These are phyloP conservation scores for Hoplias malabaricus DNA, from an alignment of 2,113 vertebrate species.

Conservation along the genomic window DNA sequence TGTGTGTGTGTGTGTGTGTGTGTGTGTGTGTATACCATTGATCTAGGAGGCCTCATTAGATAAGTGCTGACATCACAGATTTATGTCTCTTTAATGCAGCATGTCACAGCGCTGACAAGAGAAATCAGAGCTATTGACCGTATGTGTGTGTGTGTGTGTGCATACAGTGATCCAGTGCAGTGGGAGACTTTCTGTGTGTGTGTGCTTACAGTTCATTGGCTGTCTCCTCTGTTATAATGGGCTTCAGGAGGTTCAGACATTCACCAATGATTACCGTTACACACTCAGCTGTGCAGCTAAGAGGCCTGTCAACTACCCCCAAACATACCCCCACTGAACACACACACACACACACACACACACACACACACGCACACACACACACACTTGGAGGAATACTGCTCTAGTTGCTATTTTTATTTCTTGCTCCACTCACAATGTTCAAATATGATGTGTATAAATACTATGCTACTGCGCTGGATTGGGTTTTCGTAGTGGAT, in stretches of 20 bases:
- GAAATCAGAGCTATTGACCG: conserved; percentile 69
- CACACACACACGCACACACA: not conserved
- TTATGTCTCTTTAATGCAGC: conserved; percentile 99
- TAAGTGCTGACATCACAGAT: conserved; percentile 84
- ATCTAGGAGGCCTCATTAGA: conserved; percentile 70
- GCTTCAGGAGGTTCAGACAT: conserved; percentile 17
- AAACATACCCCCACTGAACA: conserved; percentile 29
- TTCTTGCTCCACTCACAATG: no score
- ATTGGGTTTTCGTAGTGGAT: no score
- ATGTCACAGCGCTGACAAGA: conserved; percentile 80
- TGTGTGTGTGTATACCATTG: conserved; percentile 81
- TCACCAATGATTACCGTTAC: conserved; percentile 23
- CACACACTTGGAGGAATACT: not conserved
- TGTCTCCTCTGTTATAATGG: conserved; percentile 23
- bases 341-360: conserved; percentile 11
- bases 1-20: conserved; percentile 68
- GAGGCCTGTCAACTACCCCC: conserved; percentile 65
- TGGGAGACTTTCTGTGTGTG: conserved; percentile 23
- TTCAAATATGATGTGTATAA: no score
- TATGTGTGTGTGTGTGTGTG: conserved; percentile 43
- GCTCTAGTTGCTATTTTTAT: no score
- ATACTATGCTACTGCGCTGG: no score
- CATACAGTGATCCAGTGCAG: not conserved
- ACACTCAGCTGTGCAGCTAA: conserved; percentile 61
- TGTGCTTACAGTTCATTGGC: conserved; percentile 13